Percentiles rank a stretch among this genome's conserved stretches.
phyloP scores from a whole-genome alignment of 2,113 vertebrate genomes.

The Sinocyclocheilus rhinocerous region DNA sequence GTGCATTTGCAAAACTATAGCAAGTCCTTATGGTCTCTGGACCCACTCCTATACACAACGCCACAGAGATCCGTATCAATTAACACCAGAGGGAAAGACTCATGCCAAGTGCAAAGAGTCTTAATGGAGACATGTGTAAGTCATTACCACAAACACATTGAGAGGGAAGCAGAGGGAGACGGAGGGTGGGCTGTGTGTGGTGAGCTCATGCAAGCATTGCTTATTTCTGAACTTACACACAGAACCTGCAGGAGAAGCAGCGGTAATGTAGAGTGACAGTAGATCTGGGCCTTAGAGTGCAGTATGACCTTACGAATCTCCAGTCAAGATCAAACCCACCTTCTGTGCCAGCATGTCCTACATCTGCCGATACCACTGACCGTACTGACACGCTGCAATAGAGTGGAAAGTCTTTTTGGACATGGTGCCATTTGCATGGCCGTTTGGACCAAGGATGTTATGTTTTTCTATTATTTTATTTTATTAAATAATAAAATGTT shows the following conservation, averaged over 20 bases:
- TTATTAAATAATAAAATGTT: too few species aligned
- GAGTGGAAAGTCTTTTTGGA: background rate
- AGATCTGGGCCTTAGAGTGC: background rate
- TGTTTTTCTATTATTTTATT: too few species aligned
- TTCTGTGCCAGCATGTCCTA: slow-evolving; percentile 4
- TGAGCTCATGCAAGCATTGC: slow-evolving; percentile 58
- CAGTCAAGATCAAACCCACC: slow-evolving; percentile 22
- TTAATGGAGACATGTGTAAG: slow-evolving; percentile 80
- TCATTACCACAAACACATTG: slow-evolving; percentile 75
- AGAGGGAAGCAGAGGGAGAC: slow-evolving; percentile 61
- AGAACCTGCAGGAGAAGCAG: slow-evolving; percentile 4
- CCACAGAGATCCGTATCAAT: slow-evolving; percentile 74
- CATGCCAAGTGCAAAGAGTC: slow-evolving; percentile 68
- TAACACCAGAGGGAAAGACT: slow-evolving; percentile 71
- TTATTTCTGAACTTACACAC: slow-evolving; percentile 21
- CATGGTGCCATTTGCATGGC: background rate
- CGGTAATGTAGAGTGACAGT: slow-evolving; percentile 31
- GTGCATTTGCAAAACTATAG: background rate
- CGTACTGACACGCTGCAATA: background rate
- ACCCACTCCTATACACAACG: slow-evolving; percentile 61
- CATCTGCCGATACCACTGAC: background rate
- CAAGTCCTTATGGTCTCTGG: background rate
- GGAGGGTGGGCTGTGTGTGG: slow-evolving; percentile 45
- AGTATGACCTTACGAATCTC: slow-evolving; percentile 3
- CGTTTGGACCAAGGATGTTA: background rate